Conservation (phyloP, 2,797 vertebrate species). For the Aphelocoma californica region DNA sequence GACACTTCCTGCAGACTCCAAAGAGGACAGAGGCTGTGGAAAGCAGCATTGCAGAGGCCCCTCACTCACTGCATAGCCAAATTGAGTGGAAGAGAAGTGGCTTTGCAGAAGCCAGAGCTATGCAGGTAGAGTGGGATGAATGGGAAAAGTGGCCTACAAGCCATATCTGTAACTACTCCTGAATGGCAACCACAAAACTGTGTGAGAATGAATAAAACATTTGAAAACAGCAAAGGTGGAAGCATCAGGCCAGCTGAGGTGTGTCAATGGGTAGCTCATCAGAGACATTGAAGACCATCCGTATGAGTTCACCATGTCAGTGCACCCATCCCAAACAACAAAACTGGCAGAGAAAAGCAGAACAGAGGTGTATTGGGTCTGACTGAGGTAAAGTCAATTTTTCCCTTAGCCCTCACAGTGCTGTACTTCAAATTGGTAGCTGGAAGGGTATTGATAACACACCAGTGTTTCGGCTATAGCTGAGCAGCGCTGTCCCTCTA, state of each 20-base stretch:
- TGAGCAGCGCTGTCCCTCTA: rapidly evolving
- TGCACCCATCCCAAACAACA: not conserved
- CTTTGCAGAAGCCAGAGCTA: not conserved
- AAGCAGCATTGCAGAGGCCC: not conserved
- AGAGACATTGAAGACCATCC: not conserved
- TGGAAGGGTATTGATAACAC: not conserved
- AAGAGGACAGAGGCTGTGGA: not conserved
- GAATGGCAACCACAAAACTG: not conserved
- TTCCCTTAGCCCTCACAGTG: not conserved
- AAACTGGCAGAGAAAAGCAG: not conserved
- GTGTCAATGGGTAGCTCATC: not conserved
- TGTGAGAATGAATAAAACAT: not conserved
- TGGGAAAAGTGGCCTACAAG: not conserved
- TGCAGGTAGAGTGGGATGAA: not conserved
- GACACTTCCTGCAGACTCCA: not conserved
- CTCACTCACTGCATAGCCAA: not conserved
- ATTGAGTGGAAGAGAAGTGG: not conserved
- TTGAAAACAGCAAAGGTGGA: not conserved
- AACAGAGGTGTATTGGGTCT: not conserved
- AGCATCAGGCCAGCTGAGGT: not conserved
- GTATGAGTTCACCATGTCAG: not conserved
- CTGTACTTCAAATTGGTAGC: not conserved
- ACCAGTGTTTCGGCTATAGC: not conserved
- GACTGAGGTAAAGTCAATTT: not conserved
- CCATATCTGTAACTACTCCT: not conserved